A percentile compares a stretch with the other conserved stretches of the same genome.
Evolutionary conservation across 2,113 vertebrate species (phyloP).

Genomic region (Rhineura floridana): DNA sequence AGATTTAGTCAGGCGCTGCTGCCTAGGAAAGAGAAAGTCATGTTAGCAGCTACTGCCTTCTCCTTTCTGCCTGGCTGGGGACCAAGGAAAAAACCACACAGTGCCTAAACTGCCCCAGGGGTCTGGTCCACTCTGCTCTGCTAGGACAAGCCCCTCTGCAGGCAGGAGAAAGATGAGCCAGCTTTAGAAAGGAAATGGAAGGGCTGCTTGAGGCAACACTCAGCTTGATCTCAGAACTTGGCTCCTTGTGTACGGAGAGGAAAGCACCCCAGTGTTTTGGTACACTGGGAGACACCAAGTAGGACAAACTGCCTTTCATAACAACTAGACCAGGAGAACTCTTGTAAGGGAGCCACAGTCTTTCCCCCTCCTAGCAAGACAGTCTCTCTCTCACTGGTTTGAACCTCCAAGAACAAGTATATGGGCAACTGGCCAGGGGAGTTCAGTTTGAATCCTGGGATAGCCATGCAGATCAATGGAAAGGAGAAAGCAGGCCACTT

Average conservation of each 20-base stretch:
- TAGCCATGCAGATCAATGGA: not conserved
- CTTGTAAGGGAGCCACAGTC: no score
- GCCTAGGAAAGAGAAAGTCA: conserved; percentile 72
- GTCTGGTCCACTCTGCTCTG: not conserved
- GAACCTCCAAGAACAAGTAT: no score
- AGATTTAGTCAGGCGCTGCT: conserved; percentile 84
- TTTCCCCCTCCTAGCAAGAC: no score
- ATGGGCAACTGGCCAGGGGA: no score
- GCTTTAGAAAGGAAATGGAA: not conserved
- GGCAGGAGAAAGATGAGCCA: not conserved
- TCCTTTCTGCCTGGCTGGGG: not conserved
- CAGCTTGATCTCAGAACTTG: not conserved
- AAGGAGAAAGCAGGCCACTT: not conserved
- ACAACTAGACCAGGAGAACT: not conserved
- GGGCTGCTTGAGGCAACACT: not conserved
- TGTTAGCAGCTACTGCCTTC: not conserved
- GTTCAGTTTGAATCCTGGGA: not conserved
- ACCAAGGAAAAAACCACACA: not conserved
- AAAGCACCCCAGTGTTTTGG: not conserved
- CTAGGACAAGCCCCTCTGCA: not conserved
- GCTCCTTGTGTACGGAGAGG: not conserved
- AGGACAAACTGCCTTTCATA: not conserved
- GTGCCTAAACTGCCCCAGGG: no score
- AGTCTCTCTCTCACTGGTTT: no score
- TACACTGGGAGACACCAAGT: no score